phyloP scores from a whole-genome alignment of 2,888 invertebrate genomes.

The Hymenopus coronatus region DNA sequence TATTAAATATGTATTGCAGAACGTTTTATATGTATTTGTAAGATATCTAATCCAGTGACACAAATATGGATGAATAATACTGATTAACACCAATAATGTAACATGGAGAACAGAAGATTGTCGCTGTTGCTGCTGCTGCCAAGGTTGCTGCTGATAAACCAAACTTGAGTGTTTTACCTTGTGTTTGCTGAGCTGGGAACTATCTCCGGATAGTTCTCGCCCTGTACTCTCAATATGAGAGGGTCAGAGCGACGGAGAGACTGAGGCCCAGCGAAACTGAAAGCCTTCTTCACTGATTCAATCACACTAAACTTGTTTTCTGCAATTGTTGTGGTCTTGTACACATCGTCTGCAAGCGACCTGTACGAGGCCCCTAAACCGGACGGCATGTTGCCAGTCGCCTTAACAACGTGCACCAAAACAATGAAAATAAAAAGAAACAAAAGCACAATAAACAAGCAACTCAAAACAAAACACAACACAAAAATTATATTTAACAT shows the following conservation, averaged over 20 bases:
- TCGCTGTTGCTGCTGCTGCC: background rate
- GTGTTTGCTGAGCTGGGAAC: background rate
- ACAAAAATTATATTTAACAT: background rate
- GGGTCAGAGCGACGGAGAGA: slow-evolving; percentile 41
- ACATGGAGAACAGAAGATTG: too few species aligned
- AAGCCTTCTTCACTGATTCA: slow-evolving; percentile 60
- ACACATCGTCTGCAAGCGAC: slow-evolving; percentile 60
- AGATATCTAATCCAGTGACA: too few species aligned
- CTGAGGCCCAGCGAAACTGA: slow-evolving; percentile 49
- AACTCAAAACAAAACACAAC: background rate
- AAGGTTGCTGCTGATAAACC: background rate
- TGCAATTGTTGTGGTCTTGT: slow-evolving; percentile 60
- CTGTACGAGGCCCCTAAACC: slow-evolving; percentile 64
- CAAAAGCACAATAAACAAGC: background rate
- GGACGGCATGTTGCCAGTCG: slow-evolving; percentile 53
- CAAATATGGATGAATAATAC: too few species aligned
- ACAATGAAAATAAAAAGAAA: background rate
- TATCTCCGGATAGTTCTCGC: background rate
- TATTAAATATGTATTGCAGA: too few species aligned
- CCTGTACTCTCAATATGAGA: slow-evolving; percentile 30
- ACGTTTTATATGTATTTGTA: too few species aligned
- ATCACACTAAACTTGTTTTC: slow-evolving; percentile 55
- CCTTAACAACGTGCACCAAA: slow-evolving; percentile 10
- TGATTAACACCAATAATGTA: too few species aligned
- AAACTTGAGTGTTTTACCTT: background rate